Conservation (phyloP, 2,888 invertebrate species). For the Scaptomyza cyrtandrae region DNA sequence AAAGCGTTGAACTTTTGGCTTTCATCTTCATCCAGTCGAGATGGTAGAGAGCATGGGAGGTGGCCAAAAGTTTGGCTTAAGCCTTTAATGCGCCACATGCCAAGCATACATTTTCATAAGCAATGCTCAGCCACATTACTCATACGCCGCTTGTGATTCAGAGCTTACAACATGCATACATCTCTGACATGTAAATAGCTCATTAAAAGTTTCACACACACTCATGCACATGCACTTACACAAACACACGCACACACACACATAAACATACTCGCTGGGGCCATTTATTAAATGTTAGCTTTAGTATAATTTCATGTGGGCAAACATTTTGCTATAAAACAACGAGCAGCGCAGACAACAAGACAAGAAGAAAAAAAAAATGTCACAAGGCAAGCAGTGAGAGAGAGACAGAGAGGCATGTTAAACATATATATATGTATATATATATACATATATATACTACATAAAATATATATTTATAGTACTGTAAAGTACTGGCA, state of each 20-base stretch:
- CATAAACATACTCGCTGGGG: conserved; percentile 17
- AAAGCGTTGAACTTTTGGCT: conserved; percentile 15
- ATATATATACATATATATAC: neutral
- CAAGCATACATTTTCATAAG: conserved; percentile 19
- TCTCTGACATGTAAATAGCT: conserved; percentile 56
- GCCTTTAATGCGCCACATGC: conserved; percentile 18
- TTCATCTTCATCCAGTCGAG: conserved; percentile 1
- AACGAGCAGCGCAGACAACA: conserved; percentile 55
- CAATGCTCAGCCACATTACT: conserved; percentile 27
- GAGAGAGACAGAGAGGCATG: conserved; percentile 4
- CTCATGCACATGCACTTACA: conserved; percentile 15
- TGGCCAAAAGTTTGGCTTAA: conserved; percentile 16
- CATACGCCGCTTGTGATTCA: conserved; percentile 42
- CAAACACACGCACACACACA: conserved; percentile 16
- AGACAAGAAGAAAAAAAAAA: conserved; percentile 42
- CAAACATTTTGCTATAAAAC: conserved; percentile 70
- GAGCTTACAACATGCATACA: conserved; percentile 12
- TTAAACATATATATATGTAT: neutral
- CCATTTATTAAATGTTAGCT: conserved; percentile 77
- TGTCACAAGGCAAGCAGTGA: conserved; percentile 33
- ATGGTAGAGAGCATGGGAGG: neutral
- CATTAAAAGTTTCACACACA: conserved; percentile 60
- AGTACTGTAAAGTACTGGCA: conserved; percentile 5
- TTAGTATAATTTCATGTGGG: conserved; percentile 73
- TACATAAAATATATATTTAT: neutral